phyloP scores from a whole-genome alignment of 2,888 invertebrate genomes.

The Alsophila aescularia region DNA sequence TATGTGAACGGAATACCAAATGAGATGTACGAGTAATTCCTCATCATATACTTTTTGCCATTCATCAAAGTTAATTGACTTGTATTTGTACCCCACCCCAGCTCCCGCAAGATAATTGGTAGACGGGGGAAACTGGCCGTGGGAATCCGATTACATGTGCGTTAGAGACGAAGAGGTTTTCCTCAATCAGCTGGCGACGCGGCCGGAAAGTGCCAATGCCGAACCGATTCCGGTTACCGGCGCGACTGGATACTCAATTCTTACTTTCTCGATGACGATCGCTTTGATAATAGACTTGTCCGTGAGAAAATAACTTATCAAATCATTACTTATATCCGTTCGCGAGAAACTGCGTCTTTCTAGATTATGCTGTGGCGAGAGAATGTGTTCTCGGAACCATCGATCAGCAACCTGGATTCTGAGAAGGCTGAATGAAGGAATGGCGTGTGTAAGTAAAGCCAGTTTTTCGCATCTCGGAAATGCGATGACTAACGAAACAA shows the following conservation, averaged over 20 bases:
- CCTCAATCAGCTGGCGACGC: constrained; percentile 50
- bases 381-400: constrained; percentile 20
- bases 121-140: constrained; percentile 67
- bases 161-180: constrained; percentile 75
- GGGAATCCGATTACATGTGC: constrained; percentile 75
- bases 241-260: constrained; percentile 49
- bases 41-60: constrained; percentile 1
- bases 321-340: constrained; percentile 1
- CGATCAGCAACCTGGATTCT: constrained; percentile 25
- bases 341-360: constrained; percentile 1
- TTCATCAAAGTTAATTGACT: constrained; percentile 6
- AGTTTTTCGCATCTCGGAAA: constrained; percentile 26
- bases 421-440: constrained; percentile 18
- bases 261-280: constrained; percentile 58
- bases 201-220: constrained; percentile 63
- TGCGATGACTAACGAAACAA: constrained; percentile 24
- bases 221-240: constrained; percentile 57
- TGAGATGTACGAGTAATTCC: neutral
- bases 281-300: constrained; percentile 46
- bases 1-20: neutral
- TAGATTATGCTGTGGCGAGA: constrained; percentile 3
- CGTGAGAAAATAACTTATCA: constrained; percentile 42
- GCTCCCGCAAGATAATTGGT: constrained; percentile 56
- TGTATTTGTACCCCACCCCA: constrained; percentile 30
- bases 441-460: constrained; percentile 17